Conservation (phyloP, 2,888 invertebrate genomes). For the Lasioglossum villosulum region DNA sequence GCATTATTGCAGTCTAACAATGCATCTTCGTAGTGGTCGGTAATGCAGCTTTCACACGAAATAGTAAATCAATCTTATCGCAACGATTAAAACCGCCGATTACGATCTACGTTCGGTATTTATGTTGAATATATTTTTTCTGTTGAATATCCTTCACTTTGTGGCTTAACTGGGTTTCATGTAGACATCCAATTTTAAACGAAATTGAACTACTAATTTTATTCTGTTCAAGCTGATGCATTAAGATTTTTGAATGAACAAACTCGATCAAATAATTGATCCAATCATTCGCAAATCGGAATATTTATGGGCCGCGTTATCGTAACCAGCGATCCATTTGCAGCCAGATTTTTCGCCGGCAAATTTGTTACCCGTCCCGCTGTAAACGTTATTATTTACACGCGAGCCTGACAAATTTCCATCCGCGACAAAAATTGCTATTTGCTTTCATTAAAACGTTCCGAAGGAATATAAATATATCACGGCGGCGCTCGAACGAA, state of each 20-base stretch:
- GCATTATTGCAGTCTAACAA: slow-evolving; percentile 1
- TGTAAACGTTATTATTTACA: slow-evolving; percentile 39
- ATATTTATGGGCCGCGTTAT: background rate
- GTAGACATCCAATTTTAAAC: background rate
- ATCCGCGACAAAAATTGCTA: slow-evolving; percentile 43
- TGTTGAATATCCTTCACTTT: background rate
- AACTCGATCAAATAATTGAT: background rate
- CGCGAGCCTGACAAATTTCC: slow-evolving; percentile 27
- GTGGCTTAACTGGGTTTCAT: background rate
- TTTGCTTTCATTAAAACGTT: slow-evolving; percentile 45
- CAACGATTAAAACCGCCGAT: background rate
- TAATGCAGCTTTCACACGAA: background rate
- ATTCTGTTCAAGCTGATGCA: background rate
- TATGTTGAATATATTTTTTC: background rate
- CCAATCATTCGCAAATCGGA: slow-evolving; percentile 14
- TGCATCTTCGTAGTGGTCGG: background rate
- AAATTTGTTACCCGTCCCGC: background rate
- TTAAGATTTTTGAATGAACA: background rate
- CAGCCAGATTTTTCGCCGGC: background rate
- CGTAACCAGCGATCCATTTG: background rate
- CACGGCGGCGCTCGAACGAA: slow-evolving; percentile 23
- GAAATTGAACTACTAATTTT: background rate
- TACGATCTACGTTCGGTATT: background rate
- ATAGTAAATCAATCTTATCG: background rate
- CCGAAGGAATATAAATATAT: slow-evolving; percentile 44